Conservation (phyloP, 1,140 invertebrate genomes). For the Zophobas morio region DNA sequence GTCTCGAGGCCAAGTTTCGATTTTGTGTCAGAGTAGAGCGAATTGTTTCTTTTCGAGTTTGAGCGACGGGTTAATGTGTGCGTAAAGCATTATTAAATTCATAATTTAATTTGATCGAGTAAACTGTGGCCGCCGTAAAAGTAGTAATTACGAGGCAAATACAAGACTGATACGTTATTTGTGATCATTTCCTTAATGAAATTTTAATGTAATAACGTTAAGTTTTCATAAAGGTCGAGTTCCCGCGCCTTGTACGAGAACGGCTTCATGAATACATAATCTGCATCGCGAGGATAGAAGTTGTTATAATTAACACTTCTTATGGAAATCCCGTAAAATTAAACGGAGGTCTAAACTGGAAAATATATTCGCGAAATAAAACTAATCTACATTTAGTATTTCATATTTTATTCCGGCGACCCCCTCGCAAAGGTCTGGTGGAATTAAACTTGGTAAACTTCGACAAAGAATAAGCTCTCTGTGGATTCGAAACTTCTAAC, state of each 20-base stretch:
- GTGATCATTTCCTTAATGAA: constrained; percentile 50
- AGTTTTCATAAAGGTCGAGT: constrained; percentile 49
- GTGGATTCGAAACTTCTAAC: constrained; percentile 54
- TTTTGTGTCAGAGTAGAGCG: constrained; percentile 11
- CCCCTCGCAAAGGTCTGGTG: constrained; percentile 42
- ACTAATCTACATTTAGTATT: constrained; percentile 61
- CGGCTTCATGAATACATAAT: constrained; percentile 55
- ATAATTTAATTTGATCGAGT: constrained; percentile 37
- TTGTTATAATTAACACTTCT: constrained; percentile 64
- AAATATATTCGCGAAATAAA: constrained; percentile 58
- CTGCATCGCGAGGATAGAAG: constrained; percentile 53
- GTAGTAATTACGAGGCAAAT: constrained; percentile 8
- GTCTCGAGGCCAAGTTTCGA: constrained; percentile 13
- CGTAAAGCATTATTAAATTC: constrained; percentile 33
- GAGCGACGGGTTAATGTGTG: constrained; percentile 35
- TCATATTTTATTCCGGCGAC: constrained; percentile 56
- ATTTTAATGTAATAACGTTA: constrained; percentile 52
- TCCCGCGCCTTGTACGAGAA: constrained; percentile 18
- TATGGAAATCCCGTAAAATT: constrained; percentile 64
- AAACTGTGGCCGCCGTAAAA: background rate
- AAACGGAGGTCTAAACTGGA: constrained; percentile 56
- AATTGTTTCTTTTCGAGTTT: constrained; percentile 37
- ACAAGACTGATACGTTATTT: constrained; percentile 34
- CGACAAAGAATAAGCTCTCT: constrained; percentile 49
- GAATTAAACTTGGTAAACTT: constrained; percentile 55